These are phyloP conservation scores for Eupithecia insigniata DNA, from an alignment of 2,888 invertebrate genomes.

Conservation along the genomic window DNA sequence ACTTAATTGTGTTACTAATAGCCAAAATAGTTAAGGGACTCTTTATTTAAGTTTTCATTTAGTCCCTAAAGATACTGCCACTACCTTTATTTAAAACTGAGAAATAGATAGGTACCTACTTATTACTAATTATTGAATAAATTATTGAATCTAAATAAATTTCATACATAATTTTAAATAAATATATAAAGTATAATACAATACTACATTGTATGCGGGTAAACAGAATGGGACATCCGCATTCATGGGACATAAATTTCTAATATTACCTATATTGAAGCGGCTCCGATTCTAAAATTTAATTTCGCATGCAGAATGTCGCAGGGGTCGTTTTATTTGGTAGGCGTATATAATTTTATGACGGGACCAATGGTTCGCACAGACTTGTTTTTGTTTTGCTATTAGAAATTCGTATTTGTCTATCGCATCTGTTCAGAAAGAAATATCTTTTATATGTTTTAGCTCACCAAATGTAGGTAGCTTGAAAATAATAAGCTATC, in stretches of 20 bases:
- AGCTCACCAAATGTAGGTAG: not conserved
- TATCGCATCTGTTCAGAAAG: slow-evolving; percentile 8
- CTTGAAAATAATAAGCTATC: not conserved
- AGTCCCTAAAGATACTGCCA: too few species aligned
- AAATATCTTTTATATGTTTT: not conserved
- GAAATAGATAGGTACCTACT: too few species aligned
- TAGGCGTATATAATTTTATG: slow-evolving; percentile 85
- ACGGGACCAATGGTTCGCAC: slow-evolving; percentile 81
- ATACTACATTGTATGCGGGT: not conserved
- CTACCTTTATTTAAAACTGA: not conserved
- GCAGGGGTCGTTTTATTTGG: slow-evolving; percentile 78
- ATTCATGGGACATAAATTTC: slow-evolving; percentile 80
- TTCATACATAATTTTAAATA: not conserved
- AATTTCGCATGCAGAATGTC: slow-evolving; percentile 83
- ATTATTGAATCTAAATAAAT: not conserved
- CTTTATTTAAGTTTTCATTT: too few species aligned
- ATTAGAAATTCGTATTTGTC: slow-evolving; percentile 48
- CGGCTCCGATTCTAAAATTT: slow-evolving; percentile 81
- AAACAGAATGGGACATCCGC: slow-evolving; percentile 66
- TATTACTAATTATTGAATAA: too few species aligned
- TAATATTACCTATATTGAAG: slow-evolving; percentile 83
- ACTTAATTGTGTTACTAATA: too few species aligned
- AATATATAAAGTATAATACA: not conserved
- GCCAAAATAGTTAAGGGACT: too few species aligned
- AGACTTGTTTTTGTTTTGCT: slow-evolving; percentile 67